Base-by-base conservation (phyloP, 2,113 vertebrate species). In the Oreochromis spilurus region DNA sequence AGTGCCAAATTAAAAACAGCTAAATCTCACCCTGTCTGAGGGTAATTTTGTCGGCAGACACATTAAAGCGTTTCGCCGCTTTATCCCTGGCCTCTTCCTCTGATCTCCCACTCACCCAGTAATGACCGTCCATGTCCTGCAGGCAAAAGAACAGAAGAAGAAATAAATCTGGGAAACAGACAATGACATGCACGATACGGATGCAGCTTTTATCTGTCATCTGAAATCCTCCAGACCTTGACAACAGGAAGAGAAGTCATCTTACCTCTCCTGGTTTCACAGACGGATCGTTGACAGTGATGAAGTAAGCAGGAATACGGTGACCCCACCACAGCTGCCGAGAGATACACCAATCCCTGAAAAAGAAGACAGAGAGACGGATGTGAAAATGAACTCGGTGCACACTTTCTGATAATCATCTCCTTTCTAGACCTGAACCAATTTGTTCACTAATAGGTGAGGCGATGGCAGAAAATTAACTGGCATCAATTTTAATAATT, bases 301-400 rank as follows among this genome's bases (percentile, higher is more conserved):
- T 36, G 26, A 98, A 98, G 91, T 98, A 98, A 10, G 97, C 97
- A 2, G 98, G 98, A 83, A 98, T 97, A 72, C 92, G 96, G 90
- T 98, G 98, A 90, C 98, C 98, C 98, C 98, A 98, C 97, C 98
- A 98, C 88, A 98, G 95, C 95, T 98, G 98, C 29, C 97, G 96
- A 43, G 98, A 98, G 89, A 98, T 97, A 50, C 98, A 98, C 98
- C 98, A 98, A 91, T 98, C 97, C 92, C 97, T 97, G 88, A 50
- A 50, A 70, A 65, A 67, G 34, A 36, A 79, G 45, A 52, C 45
- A 81, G 57, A 84, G 4, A 31, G 52, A 88, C 24, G 40, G 67
- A 48, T 24, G 57, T 79, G 5, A 57, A 80, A 82, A 19, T 13
- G 12, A 26, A 40, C 50, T 77, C 52, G 12, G 16, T 50, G 45